Evolutionary conservation across 92 coral and sea anemone genomes (phyloP).

Genomic region (Phenganax subtilis): DNA sequence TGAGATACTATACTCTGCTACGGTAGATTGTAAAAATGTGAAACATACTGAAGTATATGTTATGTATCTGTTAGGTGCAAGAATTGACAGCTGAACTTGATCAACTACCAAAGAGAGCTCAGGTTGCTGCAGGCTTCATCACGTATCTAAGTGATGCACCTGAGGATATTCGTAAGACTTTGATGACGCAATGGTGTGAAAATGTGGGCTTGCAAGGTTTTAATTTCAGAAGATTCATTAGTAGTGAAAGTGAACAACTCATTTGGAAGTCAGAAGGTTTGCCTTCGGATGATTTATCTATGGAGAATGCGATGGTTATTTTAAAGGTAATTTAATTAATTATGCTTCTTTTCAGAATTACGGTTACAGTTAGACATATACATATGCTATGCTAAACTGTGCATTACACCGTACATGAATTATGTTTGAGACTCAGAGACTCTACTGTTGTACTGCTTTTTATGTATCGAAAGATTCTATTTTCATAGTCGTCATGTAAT

Average conservation of each 20-base stretch:
- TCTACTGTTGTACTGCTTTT: too few species aligned
- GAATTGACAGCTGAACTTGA: constrained; percentile 93
- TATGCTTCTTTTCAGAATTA: too few species aligned
- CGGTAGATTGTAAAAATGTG: too few species aligned
- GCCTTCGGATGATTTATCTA: constrained; percentile 95
- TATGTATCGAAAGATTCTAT: too few species aligned
- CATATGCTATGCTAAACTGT: too few species aligned
- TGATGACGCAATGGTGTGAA: constrained; percentile 90
- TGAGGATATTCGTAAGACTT: constrained; percentile 84
- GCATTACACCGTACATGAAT: too few species aligned
- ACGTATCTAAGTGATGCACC: constrained; percentile 97
- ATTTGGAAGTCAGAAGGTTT: constrained; percentile 98
- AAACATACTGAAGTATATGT: not conserved
- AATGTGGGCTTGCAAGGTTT: constrained; percentile 80
- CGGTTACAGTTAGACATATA: too few species aligned
- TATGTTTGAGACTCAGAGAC: too few species aligned
- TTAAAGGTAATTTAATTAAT: constrained; percentile 58
- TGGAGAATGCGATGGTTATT: constrained; percentile 96
- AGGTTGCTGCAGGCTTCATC: constrained; percentile 94
- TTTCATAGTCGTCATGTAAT: too few species aligned
- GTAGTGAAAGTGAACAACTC: constrained; percentile 97
- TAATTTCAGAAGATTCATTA: constrained; percentile 96
- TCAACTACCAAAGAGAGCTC: constrained; percentile 91
- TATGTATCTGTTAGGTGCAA: constrained; percentile 58
- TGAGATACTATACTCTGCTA: too few species aligned